These are phyloP conservation scores for Henicopernis longicauda DNA, from an alignment of 2,113 vertebrate species.

Conservation along the genomic window DNA sequence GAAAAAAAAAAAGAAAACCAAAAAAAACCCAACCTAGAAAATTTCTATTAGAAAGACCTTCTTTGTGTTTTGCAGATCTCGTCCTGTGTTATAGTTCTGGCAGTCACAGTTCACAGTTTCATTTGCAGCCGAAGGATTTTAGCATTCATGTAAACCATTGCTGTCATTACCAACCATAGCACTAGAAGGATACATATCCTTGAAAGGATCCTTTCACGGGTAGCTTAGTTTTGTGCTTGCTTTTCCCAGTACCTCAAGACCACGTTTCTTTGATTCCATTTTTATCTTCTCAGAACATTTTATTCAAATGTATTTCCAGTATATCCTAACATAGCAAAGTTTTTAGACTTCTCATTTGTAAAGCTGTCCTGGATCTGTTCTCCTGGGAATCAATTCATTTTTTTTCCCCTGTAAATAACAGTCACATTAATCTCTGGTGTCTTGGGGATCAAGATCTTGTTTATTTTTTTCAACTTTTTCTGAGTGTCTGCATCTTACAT, in stretches of 20 bases:
- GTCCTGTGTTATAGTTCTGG: not conserved
- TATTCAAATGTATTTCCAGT: not conserved
- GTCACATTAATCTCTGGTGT: not conserved
- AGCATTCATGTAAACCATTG: not conserved
- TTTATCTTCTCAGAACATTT: not conserved
- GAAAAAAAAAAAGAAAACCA: not conserved
- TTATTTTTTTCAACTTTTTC: not conserved
- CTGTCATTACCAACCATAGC: not conserved
- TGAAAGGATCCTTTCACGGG: not conserved
- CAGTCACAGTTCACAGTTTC: not conserved
- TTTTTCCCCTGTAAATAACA: not conserved
- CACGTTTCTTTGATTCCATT: not conserved
- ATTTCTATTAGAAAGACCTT: not conserved
- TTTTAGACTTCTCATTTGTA: not conserved
- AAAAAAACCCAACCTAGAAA: not conserved
- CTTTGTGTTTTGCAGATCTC: not conserved
- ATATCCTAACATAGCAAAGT: not conserved
- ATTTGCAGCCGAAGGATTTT: not conserved
- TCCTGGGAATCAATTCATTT: not conserved
- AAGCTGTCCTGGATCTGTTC: not conserved
- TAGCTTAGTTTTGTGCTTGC: not conserved
- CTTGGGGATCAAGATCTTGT: not conserved
- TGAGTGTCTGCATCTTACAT: not conserved
- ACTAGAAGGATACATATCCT: not conserved
- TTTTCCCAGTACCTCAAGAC: not conserved